Evolutionary conservation across 1,140 invertebrate genomes (phyloP).

Genomic region (Rhagoletis zephyria): DNA sequence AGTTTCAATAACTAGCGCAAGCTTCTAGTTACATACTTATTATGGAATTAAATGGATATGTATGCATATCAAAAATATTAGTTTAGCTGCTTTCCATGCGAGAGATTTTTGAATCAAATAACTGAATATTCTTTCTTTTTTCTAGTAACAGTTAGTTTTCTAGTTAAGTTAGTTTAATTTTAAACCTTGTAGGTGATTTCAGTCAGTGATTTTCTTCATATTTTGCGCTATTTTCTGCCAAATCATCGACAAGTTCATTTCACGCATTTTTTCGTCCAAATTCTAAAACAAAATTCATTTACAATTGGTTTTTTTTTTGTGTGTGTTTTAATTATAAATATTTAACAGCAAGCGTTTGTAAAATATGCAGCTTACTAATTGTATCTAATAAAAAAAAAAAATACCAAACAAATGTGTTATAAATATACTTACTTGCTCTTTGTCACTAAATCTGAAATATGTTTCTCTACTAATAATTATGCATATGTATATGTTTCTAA

Average conservation of each 20-base stretch:
- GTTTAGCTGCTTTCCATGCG: no score
- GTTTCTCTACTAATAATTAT: constrained; percentile 26
- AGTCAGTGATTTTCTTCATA: not conserved
- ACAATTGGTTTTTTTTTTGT: not conserved
- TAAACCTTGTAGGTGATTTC: not conserved
- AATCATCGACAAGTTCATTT: constrained; percentile 2
- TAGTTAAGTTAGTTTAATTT: constrained; percentile 20
- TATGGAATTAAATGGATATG: no score
- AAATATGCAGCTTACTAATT: constrained; percentile 42
- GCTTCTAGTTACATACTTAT: no score
- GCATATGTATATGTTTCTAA: constrained; percentile 30
- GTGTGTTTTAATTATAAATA: not conserved
- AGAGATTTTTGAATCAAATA: no score
- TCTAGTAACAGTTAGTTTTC: not conserved
- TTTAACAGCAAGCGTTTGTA: constrained; percentile 44
- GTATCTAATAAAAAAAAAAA: not conserved
- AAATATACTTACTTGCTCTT: not conserved
- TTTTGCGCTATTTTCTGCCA: constrained; percentile 37
- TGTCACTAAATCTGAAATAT: not conserved
- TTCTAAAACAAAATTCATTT: constrained; percentile 9
- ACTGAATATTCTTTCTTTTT: no score
- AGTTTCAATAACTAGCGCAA: no score
- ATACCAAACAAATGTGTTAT: no score
- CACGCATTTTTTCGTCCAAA: constrained; percentile 21
- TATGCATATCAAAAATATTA: no score